Conservation (phyloP, 2,888 invertebrate species). For the Ophion ventricosus region DNA sequence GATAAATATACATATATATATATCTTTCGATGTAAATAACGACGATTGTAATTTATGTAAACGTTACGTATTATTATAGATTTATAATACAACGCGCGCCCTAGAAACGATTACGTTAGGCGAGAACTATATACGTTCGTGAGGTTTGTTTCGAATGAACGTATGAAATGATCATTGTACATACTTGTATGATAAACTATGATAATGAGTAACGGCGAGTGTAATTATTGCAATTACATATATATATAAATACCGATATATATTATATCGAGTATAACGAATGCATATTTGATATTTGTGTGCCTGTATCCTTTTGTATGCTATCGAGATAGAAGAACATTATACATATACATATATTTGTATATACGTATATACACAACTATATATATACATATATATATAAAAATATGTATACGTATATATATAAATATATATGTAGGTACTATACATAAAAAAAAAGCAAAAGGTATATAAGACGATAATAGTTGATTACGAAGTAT, state of each 20-base stretch:
- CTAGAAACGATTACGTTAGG: constrained; percentile 62
- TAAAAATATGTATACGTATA: constrained; percentile 73
- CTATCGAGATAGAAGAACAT: constrained; percentile 76
- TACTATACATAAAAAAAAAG: constrained; percentile 63
- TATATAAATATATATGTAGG: constrained; percentile 57
- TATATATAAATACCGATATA: constrained; percentile 58
- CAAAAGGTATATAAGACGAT: constrained; percentile 71
- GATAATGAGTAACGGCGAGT: constrained; percentile 76
- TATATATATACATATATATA: constrained; percentile 1
- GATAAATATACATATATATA: constrained; percentile 47
- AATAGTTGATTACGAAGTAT: constrained; percentile 72
- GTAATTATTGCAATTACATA: constrained; percentile 79
- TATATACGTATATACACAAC: background rate
- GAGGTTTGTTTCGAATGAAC: constrained; percentile 41
- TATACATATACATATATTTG: constrained; percentile 76
- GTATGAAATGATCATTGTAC: constrained; percentile 59
- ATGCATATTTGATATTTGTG: constrained; percentile 83
- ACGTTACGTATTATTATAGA: constrained; percentile 76
- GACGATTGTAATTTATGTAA: constrained; percentile 78
- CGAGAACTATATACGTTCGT: constrained; percentile 30
- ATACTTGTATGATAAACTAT: constrained; percentile 71
- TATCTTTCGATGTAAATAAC: constrained; percentile 78
- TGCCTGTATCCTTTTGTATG: constrained; percentile 83
- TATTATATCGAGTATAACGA: constrained; percentile 75
- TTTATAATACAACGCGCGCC: constrained; percentile 74